Evolutionary conservation across 2,888 invertebrate species (phyloP), one percentile per base, ranked within the genome.

Genomic region (Stomorhina lunata): DNA sequence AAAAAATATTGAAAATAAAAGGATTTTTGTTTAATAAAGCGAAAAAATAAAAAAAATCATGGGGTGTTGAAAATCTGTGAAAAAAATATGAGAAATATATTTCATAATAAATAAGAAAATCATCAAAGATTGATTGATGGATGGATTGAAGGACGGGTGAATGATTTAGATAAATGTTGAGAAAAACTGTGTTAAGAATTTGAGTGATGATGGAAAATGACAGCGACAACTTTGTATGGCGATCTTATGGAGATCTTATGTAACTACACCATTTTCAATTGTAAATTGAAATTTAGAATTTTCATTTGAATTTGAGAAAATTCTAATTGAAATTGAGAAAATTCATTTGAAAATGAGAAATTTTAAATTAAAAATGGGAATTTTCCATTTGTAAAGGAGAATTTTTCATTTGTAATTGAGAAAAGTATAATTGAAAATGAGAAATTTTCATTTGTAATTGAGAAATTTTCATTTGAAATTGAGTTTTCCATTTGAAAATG

Each of bases 41-140:
- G 50, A 57, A 34, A 55, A 15, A n/a, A n/a, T n/a, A 3, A 27
- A 57, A 50, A 43, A 22, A 37, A 37, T 69, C 34, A 34, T 20
- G 20, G 9, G 25, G 48, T 72, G 71, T 72, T 71, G 40, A 72
- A 72, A 71, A 59, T 40, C 29, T 78, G 12, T n/a, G 40, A 48
- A 59, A 48, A 48, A 45, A 22, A 34, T 50, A 7, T 63, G 6
- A 63, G 17, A 25, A 65, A 45, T 55, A 22, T 50, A 59, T 80
- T 80, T 66, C 72, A 59, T 32, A 79, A n/a, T n/a, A n/a, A 80
- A 37, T 59, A 32, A 5, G 2, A 6, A 59, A 59, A 32, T 59
- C 50, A 71, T 66, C 72, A 61, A 59, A 53, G 48, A 78, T 34
- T 72, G 65, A 79, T 65, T 22, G 55, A 65, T 53, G 17, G 43